Conservation (phyloP, 2,113 vertebrate species). For the Erpornis zantholeuca region DNA sequence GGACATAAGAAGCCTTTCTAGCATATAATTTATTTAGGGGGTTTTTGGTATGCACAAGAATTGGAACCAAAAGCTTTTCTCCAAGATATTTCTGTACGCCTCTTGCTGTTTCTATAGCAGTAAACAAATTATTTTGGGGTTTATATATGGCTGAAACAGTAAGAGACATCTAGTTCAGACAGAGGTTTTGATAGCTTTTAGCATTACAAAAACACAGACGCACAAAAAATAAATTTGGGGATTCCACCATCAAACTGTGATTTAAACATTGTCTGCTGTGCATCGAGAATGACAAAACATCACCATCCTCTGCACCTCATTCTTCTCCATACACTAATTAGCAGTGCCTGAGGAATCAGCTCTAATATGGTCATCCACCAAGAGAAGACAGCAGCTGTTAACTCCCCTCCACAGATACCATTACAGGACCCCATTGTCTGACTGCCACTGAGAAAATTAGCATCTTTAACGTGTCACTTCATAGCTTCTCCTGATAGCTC, state of each 20-base stretch:
- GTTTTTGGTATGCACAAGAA: neutral
- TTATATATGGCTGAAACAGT: neutral
- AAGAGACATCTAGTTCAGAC: neutral
- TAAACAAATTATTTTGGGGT: neutral
- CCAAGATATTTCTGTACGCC: neutral
- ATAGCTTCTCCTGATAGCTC: neutral
- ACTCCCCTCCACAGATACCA: neutral
- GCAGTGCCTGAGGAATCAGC: neutral
- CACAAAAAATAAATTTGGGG: neutral
- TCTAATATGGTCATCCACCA: neutral
- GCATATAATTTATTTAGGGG: neutral
- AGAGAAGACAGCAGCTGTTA: constrained; percentile 23
- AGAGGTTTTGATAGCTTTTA: neutral
- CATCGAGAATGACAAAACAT: neutral
- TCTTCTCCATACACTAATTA: neutral
- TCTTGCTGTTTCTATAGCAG: neutral
- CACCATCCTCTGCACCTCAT: neutral
- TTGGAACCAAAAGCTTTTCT: neutral
- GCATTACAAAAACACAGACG: neutral
- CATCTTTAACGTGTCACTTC: neutral
- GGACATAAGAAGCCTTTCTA: neutral
- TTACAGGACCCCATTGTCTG: neutral
- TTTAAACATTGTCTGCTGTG: neutral
- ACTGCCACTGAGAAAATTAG: neutral
- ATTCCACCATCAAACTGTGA: neutral